Evolutionary conservation across 2,888 invertebrate species (phyloP), one percentile per base, ranked within the genome.

Genomic region (Drosophila helvetica): DNA sequence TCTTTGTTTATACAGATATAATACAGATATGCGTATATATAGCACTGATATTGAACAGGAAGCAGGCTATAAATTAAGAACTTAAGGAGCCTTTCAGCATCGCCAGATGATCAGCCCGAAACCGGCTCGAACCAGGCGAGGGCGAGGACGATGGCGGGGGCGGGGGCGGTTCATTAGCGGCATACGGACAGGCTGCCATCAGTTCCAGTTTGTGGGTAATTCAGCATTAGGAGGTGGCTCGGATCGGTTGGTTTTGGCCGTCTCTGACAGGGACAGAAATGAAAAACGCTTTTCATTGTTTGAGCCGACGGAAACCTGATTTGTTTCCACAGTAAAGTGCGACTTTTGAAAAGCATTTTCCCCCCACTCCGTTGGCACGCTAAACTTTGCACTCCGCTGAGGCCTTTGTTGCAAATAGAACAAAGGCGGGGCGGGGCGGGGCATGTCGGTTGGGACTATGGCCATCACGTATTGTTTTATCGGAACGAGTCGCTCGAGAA

Each of bases 31-130:
- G 47, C 45, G 12, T 50, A 57, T 60, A 58, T 75, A 75, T 75
- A 62, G 47, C 63, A 57, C 46, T 48, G 67, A 59, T 83, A 70
- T 47, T 66, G 61, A 60, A 65, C 85, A 88, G 84, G 84, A 84
- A 84, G 63, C 65, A 25, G 15, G 51, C 45, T 77, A 74, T 86
- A 78, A 86, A 88, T 84, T 80, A 74, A 80, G 62, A 30, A 47
- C 64, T 61, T 55, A 66, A 77, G 50, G 27, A 42, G 57, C 45
- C 46, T 19, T 19, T 38, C 64, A 27, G 15, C 33, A 15, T 33
- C 33, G 15, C 33, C 33, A 33, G 33, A 33, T 33, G 33, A 33
- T 15, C n/a, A 15, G 38, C n/a, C n/a, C 38, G 57, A 68, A 88
- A 86, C 88, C 74, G 56, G 80, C 64, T 82, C 18, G 6, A 47